A percentile compares a stretch with the other conserved stretches of the same genome.
phyloP scores from a whole-genome alignment of 2,888 invertebrate genomes.

The Conomelus anceps region DNA sequence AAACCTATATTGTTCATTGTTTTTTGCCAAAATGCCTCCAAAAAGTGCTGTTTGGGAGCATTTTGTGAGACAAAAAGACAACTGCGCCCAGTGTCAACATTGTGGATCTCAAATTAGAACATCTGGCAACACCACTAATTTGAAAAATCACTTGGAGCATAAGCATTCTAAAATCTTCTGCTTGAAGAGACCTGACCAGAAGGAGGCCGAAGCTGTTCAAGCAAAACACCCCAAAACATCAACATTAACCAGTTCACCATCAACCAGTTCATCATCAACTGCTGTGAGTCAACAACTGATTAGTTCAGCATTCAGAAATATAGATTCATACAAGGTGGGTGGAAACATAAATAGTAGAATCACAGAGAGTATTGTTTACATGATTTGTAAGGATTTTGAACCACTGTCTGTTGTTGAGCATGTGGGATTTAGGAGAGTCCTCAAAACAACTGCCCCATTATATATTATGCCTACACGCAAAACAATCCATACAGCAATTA shows the following conservation, averaged over 20 bases:
- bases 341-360: too few species aligned
- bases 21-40: too few species aligned
- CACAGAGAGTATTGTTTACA: constrained; percentile 11
- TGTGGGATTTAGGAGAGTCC: constrained; percentile 9
- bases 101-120: background rate
- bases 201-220: background rate
- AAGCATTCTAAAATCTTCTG: background rate
- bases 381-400: constrained; percentile 13
- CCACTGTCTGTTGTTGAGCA: constrained; percentile 9
- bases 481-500: background rate
- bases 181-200: background rate
- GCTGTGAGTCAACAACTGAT: too few species aligned
- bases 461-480: background rate
- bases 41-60: background rate
- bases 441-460: constrained; percentile 11
- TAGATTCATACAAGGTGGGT: too few species aligned
- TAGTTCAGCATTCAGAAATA: too few species aligned
- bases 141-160: background rate
- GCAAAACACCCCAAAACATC: too few species aligned
- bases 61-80: background rate
- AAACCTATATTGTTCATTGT: too few species aligned
- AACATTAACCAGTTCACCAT: too few species aligned
- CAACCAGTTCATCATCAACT: too few species aligned
- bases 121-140: background rate
- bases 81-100: background rate